phyloP scores from a whole-genome alignment of 2,113 vertebrate species.

The Probosciger aterrimus region DNA sequence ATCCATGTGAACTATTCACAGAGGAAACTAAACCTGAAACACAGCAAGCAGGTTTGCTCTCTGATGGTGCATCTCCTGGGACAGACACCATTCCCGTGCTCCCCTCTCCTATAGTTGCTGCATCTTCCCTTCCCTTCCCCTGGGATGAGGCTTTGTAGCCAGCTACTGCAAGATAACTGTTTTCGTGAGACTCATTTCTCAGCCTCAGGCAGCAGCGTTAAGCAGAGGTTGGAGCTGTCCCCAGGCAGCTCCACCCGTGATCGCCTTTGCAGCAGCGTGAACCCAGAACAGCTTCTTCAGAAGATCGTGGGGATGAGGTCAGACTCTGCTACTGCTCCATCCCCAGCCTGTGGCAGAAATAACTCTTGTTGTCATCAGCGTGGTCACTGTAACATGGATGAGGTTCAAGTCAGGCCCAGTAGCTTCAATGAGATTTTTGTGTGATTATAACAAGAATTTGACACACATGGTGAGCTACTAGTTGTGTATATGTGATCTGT shows the following conservation, averaged over 20 bases:
- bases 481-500: not conserved
- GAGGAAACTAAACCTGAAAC: not conserved
- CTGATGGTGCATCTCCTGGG: not conserved
- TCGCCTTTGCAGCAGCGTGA: not conserved
- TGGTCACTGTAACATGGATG: not conserved
- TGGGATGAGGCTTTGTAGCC: not conserved
- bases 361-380: conserved; percentile 1
- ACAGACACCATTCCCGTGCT: rapidly evolving
- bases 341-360: conserved; percentile 1
- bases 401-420: conserved; percentile 5
- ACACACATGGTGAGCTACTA: not conserved
- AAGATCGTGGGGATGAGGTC: not conserved
- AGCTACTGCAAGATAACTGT: not conserved
- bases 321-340: not conserved
- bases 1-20: not conserved
- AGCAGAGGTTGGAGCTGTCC: not conserved
- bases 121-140: not conserved
- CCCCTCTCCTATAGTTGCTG: not conserved
- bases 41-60: not conserved
- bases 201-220: rapidly evolving
- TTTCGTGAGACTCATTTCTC: not conserved
- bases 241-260: not conserved
- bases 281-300: not conserved
- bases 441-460: conserved; percentile 29
- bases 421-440: conserved; percentile 53